Evolutionary conservation across 2,888 invertebrate genomes (phyloP).

Genomic region (Gandaritis pyraliata): DNA sequence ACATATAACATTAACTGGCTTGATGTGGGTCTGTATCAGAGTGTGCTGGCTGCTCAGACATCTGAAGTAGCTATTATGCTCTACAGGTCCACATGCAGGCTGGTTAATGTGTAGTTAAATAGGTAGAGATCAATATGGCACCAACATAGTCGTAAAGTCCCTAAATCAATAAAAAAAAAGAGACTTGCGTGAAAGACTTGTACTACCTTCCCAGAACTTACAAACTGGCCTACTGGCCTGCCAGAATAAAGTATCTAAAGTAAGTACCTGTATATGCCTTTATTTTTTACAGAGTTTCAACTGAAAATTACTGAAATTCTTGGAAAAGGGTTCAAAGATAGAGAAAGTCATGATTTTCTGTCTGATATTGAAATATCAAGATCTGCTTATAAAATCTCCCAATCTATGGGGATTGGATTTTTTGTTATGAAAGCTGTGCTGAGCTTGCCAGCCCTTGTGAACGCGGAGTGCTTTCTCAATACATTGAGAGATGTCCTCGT

Average conservation of each 20-base stretch:
- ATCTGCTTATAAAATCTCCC: not conserved
- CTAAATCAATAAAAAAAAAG: too few relatives aligned
- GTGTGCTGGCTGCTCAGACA: too few relatives aligned
- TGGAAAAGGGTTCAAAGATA: constrained; percentile 11
- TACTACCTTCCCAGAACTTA: not conserved
- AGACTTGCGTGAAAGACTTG: not conserved
- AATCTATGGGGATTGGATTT: not conserved
- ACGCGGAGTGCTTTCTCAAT: not conserved
- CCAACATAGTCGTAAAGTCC: too few relatives aligned
- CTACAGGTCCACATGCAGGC: too few relatives aligned
- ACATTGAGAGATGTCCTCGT: not conserved
- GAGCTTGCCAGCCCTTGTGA: not conserved
- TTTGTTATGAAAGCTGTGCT: constrained; percentile 3
- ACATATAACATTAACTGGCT: too few relatives aligned
- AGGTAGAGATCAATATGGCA: too few relatives aligned
- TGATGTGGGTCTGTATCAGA: too few relatives aligned
- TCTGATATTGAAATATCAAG: constrained; percentile 8
- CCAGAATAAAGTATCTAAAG: too few relatives aligned
- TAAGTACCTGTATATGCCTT: not conserved
- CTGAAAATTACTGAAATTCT: constrained; percentile 13
- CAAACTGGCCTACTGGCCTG: not conserved
- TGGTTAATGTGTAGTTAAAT: too few relatives aligned
- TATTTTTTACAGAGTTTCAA: constrained; percentile 8
- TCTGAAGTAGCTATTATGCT: too few relatives aligned
- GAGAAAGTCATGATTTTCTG: not conserved